These are phyloP conservation scores for Nemotelus pantherinus DNA, from an alignment of 2,888 invertebrate species.

Conservation along the genomic window DNA sequence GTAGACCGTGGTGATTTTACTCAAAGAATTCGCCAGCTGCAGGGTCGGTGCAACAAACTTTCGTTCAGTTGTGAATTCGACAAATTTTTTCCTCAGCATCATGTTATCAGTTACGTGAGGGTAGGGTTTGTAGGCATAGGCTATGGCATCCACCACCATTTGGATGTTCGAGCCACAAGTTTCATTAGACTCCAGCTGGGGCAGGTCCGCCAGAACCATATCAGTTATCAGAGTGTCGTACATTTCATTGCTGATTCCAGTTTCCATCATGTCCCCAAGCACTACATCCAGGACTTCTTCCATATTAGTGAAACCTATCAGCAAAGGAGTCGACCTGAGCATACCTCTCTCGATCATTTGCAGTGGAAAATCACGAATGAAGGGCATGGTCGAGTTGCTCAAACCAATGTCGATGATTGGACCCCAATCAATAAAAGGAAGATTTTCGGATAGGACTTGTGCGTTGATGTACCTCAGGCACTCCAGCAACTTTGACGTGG, in stretches of 20 bases:
- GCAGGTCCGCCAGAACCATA: slow-evolving; percentile 71
- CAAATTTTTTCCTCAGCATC: slow-evolving; percentile 71
- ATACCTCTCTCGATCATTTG: slow-evolving; percentile 71
- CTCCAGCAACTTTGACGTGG: slow-evolving; percentile 73
- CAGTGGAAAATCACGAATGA: slow-evolving; percentile 75
- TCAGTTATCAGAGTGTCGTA: slow-evolving; percentile 74
- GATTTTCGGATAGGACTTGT: slow-evolving; percentile 70
- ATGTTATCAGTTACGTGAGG: slow-evolving; percentile 72
- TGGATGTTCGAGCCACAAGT: slow-evolving; percentile 72
- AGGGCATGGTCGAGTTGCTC: slow-evolving; percentile 73
- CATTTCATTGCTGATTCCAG: slow-evolving; percentile 67
- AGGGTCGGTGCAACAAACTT: slow-evolving; percentile 78
- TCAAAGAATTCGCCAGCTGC: slow-evolving; percentile 73
- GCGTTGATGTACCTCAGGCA: slow-evolving; percentile 74
- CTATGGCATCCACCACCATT: slow-evolving; percentile 76
- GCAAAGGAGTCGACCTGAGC: slow-evolving; percentile 74
- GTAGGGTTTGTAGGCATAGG: slow-evolving; percentile 79
- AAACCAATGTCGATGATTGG: slow-evolving; percentile 79
- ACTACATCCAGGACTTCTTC: slow-evolving; percentile 77
- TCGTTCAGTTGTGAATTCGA: slow-evolving; percentile 80
- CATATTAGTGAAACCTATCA: slow-evolving; percentile 84
- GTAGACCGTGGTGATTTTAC: slow-evolving; percentile 70
- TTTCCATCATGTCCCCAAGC: slow-evolving; percentile 69
- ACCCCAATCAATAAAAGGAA: slow-evolving; percentile 76
- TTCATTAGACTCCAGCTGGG: slow-evolving; percentile 67